Percentiles rank a stretch among this genome's conserved stretches.
These are phyloP conservation scores for Matsumyia berberina DNA, from an alignment of 2,888 invertebrate species.

Conservation along the genomic window DNA sequence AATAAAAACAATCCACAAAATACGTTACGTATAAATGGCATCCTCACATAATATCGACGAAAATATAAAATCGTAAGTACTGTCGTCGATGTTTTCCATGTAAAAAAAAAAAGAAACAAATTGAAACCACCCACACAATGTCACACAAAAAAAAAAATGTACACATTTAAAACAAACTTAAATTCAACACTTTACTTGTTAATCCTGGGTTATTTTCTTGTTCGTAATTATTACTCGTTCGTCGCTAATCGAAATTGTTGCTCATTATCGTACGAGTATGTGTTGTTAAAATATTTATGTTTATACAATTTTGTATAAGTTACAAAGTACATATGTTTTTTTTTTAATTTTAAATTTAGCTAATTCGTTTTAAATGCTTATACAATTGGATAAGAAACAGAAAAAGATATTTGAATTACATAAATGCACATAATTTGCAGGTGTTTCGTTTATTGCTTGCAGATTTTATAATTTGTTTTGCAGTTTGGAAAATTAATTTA, in stretches of 20 bases:
- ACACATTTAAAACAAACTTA: conserved; percentile 29
- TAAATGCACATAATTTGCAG: conserved; percentile 48
- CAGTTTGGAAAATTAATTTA: conserved; percentile 8
- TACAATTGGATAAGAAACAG: conserved; percentile 35
- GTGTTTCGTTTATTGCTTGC: conserved; percentile 64
- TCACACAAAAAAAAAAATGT: conserved; percentile 56
- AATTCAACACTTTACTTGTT: conserved; percentile 55
- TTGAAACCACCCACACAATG: conserved; percentile 50
- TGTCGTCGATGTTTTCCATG: conserved; percentile 59
- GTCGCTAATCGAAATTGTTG: conserved; percentile 55
- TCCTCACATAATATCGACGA: conserved; percentile 40
- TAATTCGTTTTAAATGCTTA: conserved; percentile 49
- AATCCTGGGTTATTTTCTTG: conserved; percentile 66
- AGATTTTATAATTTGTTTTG: conserved; percentile 56
- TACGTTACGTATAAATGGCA: conserved; percentile 59
- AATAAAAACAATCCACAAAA: conserved; percentile 39
- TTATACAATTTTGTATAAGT: conserved; percentile 37
- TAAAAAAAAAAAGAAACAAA: conserved; percentile 36
- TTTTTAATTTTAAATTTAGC: conserved; percentile 15
- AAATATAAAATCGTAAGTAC: conserved; percentile 73
- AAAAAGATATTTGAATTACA: conserved; percentile 10
- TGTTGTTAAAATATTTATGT: conserved; percentile 53
- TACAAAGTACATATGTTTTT: conserved; percentile 1
- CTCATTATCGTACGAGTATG: conserved; percentile 27
- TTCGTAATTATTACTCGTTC: conserved; percentile 50